These are phyloP conservation scores for Laticauda laticaudata DNA, from an alignment of 2,113 vertebrate species.

Conservation along the genomic window DNA sequence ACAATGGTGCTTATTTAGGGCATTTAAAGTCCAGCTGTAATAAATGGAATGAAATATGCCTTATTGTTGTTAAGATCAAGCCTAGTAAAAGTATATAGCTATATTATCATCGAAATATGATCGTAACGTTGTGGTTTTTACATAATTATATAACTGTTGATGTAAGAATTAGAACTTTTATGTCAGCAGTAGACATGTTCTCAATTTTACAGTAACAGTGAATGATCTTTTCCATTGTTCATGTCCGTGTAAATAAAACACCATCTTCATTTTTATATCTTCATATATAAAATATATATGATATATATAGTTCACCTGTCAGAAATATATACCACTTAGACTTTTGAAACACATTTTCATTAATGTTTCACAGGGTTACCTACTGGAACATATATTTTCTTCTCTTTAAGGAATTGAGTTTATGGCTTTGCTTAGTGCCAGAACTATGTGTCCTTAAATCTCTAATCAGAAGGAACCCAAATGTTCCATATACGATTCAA, in stretches of 20 bases:
- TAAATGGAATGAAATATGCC: background rate
- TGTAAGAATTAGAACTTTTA: background rate
- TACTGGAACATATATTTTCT: background rate
- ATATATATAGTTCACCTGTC: background rate
- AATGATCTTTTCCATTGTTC: background rate
- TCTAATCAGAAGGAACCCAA: background rate
- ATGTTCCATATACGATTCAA: background rate
- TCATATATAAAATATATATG: too few relatives aligned
- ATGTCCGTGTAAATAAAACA: background rate
- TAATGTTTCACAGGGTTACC: background rate
- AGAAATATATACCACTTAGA: background rate
- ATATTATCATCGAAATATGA: background rate
- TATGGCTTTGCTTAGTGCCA: background rate
- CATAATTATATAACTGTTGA: background rate
- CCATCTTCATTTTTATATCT: background rate
- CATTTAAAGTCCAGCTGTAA: background rate
- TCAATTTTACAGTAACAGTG: background rate
- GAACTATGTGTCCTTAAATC: background rate
- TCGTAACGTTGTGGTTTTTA: background rate
- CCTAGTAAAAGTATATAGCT: background rate
- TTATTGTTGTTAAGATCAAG: background rate
- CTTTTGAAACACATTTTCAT: background rate
- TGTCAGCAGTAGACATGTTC: background rate
- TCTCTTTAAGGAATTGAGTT: background rate
- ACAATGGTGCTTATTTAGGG: constrained; percentile 36